These are phyloP conservation scores for Aleiodes sp. DNA, from an alignment of 1,140 invertebrate species.

Conservation along the genomic window DNA sequence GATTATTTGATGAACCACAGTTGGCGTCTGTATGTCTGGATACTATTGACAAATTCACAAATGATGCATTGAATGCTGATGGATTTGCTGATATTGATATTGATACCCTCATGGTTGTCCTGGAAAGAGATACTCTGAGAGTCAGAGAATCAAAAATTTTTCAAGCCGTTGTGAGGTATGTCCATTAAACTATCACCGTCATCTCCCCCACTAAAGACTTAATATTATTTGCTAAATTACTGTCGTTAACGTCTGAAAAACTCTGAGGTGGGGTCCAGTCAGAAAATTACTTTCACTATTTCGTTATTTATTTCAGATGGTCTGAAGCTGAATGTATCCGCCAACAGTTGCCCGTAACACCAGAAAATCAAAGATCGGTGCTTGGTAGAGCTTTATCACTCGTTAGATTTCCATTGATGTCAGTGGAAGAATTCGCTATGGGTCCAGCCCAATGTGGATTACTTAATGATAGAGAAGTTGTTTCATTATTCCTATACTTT, in stretches of 20 bases:
- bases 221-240: too few species aligned
- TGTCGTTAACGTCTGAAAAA: too few species aligned
- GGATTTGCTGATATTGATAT: constrained; percentile 89
- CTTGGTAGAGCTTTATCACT: constrained; percentile 76
- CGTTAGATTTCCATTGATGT: constrained; percentile 88
- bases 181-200: background rate
- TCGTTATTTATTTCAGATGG: constrained; percentile 70
- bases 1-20: constrained; percentile 84
- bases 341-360: constrained; percentile 72
- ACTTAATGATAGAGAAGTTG: constrained; percentile 79
- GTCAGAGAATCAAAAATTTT: constrained; percentile 87
- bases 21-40: constrained; percentile 83
- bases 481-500: constrained; percentile 85
- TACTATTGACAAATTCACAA: constrained; percentile 87
- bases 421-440: constrained; percentile 86
- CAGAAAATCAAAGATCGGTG: constrained; percentile 77
- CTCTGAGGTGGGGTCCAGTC: background rate
- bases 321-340: constrained; percentile 81
- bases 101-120: constrained; percentile 81
- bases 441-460: constrained; percentile 81
- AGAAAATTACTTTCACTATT: constrained; percentile 7
- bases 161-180: constrained; percentile 71
- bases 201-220: too few species aligned
- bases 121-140: constrained; percentile 84
- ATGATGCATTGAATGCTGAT: constrained; percentile 83